These are phyloP conservation scores for Lucinisca nassula DNA, from an alignment of 2,888 invertebrate species.

Conservation along the genomic window DNA sequence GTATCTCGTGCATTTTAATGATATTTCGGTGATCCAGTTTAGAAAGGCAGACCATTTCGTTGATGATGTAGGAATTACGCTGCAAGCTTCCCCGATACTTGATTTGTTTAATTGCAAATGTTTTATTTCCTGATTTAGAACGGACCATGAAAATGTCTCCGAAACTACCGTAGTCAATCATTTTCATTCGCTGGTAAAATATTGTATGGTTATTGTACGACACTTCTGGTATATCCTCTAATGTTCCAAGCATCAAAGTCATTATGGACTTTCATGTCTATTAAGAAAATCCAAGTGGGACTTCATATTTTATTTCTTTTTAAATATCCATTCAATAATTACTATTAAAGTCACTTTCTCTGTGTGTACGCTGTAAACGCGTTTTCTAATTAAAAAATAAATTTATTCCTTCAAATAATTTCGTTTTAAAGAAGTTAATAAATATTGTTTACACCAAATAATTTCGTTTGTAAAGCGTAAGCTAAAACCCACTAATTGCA, in stretches of 20 bases:
- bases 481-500: too few relatives aligned
- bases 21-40: constrained; percentile 69
- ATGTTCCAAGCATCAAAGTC: background rate
- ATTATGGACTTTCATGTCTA: background rate
- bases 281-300: background rate
- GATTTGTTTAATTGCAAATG: constrained; percentile 71
- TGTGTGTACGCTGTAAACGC: background rate
- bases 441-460: too few relatives aligned
- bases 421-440: too few relatives aligned
- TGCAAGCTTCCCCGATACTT: constrained; percentile 58
- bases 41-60: constrained; percentile 68
- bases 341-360: background rate
- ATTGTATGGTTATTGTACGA: background rate
- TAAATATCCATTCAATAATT: background rate
- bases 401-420: too few relatives aligned
- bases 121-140: constrained; percentile 27
- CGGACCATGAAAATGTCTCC: constrained; percentile 71
- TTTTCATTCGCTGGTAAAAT: constrained; percentile 18
- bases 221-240: background rate
- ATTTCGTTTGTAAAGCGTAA: too few relatives aligned
- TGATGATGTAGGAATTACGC: constrained; percentile 67
- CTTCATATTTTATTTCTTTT: background rate
- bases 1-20: constrained; percentile 62
- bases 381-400: too few relatives aligned
- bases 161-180: constrained; percentile 74